Conservation (phyloP, 2,888 invertebrate genomes). For the Romanomermis culicivorax region DNA sequence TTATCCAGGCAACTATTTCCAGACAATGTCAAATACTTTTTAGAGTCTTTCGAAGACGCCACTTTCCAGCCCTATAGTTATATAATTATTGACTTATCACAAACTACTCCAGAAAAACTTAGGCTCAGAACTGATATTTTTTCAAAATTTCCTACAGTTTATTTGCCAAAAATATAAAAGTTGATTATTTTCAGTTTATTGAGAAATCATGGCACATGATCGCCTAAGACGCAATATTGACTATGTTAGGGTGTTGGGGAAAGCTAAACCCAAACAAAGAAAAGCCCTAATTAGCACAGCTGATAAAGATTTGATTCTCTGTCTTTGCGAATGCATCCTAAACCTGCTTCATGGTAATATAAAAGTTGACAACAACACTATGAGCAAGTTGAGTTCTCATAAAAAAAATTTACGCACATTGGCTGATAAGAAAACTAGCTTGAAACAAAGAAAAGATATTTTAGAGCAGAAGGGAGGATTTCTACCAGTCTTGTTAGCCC, state of each 20-base stretch:
- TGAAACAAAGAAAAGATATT: not conserved
- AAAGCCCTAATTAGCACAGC: not conserved
- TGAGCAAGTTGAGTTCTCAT: not conserved
- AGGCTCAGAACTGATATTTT: not conserved
- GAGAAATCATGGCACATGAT: too few relatives aligned
- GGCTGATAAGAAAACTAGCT: not conserved
- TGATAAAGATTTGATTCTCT: not conserved
- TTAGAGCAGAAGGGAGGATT: slow-evolving; percentile 1
- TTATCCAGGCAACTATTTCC: slow-evolving; percentile 1
- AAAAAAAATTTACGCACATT: too few relatives aligned
- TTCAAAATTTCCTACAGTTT: too few relatives aligned
- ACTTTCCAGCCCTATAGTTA: not conserved
- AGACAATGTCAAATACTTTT: not conserved
- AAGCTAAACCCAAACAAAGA: not conserved
- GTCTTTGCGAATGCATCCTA: too few relatives aligned
- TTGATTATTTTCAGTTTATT: too few relatives aligned
- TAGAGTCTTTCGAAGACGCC: not conserved
- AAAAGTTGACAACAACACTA: not conserved
- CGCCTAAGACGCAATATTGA: too few relatives aligned
- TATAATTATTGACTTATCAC: not conserved
- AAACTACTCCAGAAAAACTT: not conserved
- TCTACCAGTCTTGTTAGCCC: not conserved
- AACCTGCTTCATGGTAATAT: too few relatives aligned
- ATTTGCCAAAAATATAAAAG: too few relatives aligned
- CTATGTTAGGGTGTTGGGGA: not conserved